A percentile compares a stretch with the other conserved stretches of the same genome.
Conservation (phyloP, 2,888 invertebrate genomes). For the Nasonia oneida region DNA sequence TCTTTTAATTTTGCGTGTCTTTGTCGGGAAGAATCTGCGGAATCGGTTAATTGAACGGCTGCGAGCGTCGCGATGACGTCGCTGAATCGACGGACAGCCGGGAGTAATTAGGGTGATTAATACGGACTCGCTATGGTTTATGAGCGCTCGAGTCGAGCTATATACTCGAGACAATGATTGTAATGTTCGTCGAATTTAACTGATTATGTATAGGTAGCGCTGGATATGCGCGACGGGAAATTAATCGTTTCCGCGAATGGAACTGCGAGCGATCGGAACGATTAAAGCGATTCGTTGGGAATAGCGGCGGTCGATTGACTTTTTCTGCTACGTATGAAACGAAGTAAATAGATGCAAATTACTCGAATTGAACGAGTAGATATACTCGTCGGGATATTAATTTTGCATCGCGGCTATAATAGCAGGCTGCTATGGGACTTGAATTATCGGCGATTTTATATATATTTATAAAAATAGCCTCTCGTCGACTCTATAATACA, state of each 20-base stretch:
- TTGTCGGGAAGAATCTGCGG: not conserved
- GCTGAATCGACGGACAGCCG: not conserved
- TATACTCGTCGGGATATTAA: not conserved
- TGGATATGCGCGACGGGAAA: not conserved
- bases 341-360: not conserved
- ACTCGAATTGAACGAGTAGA: not conserved
- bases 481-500: not conserved
- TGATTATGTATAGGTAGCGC: not conserved
- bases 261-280: not conserved
- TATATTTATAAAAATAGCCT: not conserved
- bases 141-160: too few species aligned
- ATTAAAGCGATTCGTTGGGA: not conserved
- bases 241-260: not conserved
- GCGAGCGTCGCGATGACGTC: not conserved
- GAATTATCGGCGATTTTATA: not conserved
- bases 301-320: not conserved
- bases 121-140: not conserved
- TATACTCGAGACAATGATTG: not conserved
- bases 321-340: not conserved
- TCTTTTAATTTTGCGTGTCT: not conserved
- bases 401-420: not conserved
- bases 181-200: not conserved
- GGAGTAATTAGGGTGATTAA: conserved; percentile 6
- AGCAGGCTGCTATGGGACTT: not conserved
- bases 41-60: not conserved